Evolutionary conservation across 1,140 invertebrate species (phyloP).

Genomic region (Papilio polytes): DNA sequence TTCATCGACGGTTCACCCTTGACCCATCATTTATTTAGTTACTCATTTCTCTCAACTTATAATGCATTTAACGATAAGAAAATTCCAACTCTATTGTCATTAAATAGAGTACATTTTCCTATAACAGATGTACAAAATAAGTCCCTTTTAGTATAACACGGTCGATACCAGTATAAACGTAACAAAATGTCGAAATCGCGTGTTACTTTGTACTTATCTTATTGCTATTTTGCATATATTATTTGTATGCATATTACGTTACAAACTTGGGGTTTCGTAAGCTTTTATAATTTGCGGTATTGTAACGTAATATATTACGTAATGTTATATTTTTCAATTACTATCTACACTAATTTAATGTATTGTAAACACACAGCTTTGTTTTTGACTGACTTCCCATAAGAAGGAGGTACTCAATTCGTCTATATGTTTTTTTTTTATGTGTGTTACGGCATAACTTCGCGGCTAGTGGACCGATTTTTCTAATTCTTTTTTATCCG

Average conservation of each 20-base stretch:
- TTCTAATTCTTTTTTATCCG: too few species aligned
- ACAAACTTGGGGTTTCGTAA: constrained; percentile 33
- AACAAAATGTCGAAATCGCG: constrained; percentile 80
- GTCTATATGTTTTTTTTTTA: too few species aligned
- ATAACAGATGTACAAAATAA: not conserved
- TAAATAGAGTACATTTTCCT: constrained; percentile 45
- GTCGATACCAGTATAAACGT: constrained; percentile 70
- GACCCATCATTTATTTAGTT: constrained; percentile 75
- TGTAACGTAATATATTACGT: not conserved
- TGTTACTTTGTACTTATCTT: constrained; percentile 74
- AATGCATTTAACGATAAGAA: constrained; percentile 38
- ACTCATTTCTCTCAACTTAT: constrained; percentile 49
- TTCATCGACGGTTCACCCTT: constrained; percentile 69
- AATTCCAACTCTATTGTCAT: constrained; percentile 48
- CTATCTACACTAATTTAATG: too few species aligned
- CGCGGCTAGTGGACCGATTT: too few species aligned
- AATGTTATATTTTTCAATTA: not conserved
- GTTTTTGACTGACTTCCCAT: too few species aligned
- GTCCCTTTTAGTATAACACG: constrained; percentile 43
- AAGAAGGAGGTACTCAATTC: too few species aligned
- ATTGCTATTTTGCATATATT: constrained; percentile 79
- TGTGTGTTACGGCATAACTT: too few species aligned
- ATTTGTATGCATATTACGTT: constrained; percentile 65
- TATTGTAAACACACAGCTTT: too few species aligned
- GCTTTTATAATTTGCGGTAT: constrained; percentile 29